phyloP scores from a whole-genome alignment of 2,888 invertebrate genomes.

The Proisotoma minuta region DNA sequence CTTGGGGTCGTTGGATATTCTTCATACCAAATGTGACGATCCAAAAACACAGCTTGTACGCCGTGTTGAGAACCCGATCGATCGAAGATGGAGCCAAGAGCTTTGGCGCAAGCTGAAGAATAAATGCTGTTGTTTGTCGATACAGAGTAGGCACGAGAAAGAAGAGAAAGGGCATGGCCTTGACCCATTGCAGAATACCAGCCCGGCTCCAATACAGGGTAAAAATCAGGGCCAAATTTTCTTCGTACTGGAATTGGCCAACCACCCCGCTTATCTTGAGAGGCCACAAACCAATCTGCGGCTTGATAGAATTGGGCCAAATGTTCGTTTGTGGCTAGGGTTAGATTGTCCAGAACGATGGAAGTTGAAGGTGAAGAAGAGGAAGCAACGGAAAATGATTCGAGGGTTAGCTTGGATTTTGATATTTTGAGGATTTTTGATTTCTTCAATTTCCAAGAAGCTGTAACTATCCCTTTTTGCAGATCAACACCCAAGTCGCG shows the following conservation, averaged over 20 bases:
- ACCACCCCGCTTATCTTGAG: slow-evolving; percentile 83
- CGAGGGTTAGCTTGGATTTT: slow-evolving; percentile 40
- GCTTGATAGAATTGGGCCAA: slow-evolving; percentile 86
- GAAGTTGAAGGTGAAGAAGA: slow-evolving; percentile 20
- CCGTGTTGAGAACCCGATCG: slow-evolving; percentile 65
- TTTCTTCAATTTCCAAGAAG: slow-evolving; percentile 22
- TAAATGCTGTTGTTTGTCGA: slow-evolving; percentile 69
- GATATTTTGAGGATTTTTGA: slow-evolving; percentile 31
- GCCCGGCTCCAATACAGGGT: slow-evolving; percentile 71
- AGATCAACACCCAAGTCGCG: slow-evolving; percentile 85
- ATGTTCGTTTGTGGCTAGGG: slow-evolving; percentile 77
- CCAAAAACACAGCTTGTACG: slow-evolving; percentile 77
- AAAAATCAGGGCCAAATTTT: slow-evolving; percentile 66
- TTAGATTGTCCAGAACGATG: slow-evolving; percentile 65
- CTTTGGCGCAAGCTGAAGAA: slow-evolving; percentile 71
- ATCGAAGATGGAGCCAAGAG: slow-evolving; percentile 71
- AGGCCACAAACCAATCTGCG: slow-evolving; percentile 83
- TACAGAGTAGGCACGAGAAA: slow-evolving; percentile 81
- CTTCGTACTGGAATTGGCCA: slow-evolving; percentile 87
- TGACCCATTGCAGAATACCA: slow-evolving; percentile 99
- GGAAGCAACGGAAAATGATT: slow-evolving; percentile 26
- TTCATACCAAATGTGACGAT: slow-evolving; percentile 89
- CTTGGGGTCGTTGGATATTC: slow-evolving; percentile 96
- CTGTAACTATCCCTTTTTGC: slow-evolving; percentile 71
- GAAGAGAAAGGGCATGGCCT: slow-evolving; percentile 92